A percentile compares a stretch with the other conserved stretches of the same genome.
phyloP scores from a whole-genome alignment of 2,113 vertebrate species.

The Paramisgurnus dabryanus region DNA sequence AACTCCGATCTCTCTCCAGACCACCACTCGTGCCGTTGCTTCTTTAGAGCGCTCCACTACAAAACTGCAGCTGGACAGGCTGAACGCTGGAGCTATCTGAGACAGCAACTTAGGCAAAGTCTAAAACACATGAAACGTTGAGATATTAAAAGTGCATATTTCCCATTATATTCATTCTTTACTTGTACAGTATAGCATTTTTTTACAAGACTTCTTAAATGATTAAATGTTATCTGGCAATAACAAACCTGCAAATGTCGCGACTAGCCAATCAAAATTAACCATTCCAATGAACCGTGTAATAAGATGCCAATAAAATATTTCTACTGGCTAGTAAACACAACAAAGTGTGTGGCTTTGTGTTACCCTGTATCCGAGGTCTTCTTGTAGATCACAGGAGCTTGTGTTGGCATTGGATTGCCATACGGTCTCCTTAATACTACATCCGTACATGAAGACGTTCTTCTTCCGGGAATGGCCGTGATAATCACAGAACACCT shows the following conservation, averaged over 20 bases:
- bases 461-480: constrained; percentile 99
- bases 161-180: too few relatives aligned
- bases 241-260: too few relatives aligned
- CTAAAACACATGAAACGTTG: constrained; percentile 62
- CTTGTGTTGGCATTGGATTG: constrained; percentile 81
- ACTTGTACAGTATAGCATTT: too few relatives aligned
- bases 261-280: too few relatives aligned
- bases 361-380: constrained; percentile 86
- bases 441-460: constrained; percentile 99
- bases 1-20: constrained; percentile 96
- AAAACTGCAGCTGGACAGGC: constrained; percentile 96
- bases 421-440: constrained; percentile 95
- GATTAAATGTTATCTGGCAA: too few relatives aligned
- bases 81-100: constrained; percentile 93
- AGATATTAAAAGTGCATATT: too few relatives aligned
- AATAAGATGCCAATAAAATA: background rate
- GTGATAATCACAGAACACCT: constrained; percentile 90
- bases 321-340: too few relatives aligned
- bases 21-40: constrained; percentile 94
- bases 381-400: constrained; percentile 86
- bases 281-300: too few relatives aligned
- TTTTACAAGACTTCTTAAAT: too few relatives aligned
- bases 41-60: constrained; percentile 98
- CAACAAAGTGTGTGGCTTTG: constrained; percentile 2
- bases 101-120: constrained; percentile 92